phyloP scores from a whole-genome alignment of 1,140 invertebrate species.

The Archegozetes longisetosus region DNA sequence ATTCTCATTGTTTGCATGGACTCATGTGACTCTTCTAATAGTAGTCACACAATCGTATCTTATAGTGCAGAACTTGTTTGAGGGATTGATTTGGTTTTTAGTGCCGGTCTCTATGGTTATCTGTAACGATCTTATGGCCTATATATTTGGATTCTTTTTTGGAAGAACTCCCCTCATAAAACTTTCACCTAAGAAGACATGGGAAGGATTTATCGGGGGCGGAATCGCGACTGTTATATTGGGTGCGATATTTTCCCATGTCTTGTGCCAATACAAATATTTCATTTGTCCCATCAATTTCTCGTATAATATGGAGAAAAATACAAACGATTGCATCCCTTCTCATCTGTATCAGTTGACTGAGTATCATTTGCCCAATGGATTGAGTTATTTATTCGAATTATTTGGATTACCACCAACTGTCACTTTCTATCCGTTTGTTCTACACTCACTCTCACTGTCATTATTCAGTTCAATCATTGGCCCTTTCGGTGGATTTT shows the following conservation, averaged over 20 bases:
- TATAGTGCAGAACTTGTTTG: conserved; percentile 95
- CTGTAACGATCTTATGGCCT: conserved; percentile 98
- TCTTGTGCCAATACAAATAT: conserved; percentile 77
- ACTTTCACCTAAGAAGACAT: conserved; percentile 94
- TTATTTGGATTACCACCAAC: conserved; percentile 48
- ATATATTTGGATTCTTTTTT: conserved; percentile 98
- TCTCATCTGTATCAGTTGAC: conserved; percentile 70
- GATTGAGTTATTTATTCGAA: conserved; percentile 24
- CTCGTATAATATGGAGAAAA: conserved; percentile 55
- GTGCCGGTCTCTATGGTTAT: conserved; percentile 97
- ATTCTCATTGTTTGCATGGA: conserved; percentile 87
- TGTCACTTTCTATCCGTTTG: conserved; percentile 78
- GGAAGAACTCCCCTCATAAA: conserved; percentile 95
- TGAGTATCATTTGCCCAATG: conserved; percentile 56
- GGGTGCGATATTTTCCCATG: conserved; percentile 68
- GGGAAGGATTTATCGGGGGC: conserved; percentile 97
- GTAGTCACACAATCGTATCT: conserved; percentile 95
- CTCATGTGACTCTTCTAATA: conserved; percentile 90
- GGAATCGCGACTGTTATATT: conserved; percentile 82
- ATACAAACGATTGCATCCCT: conserved; percentile 83
- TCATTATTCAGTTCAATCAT: conserved; percentile 92
- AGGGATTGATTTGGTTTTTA: conserved; percentile 89
- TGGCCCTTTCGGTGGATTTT: conserved; percentile 98
- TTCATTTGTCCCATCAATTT: conserved; percentile 94
- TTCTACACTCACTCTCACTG: conserved; percentile 75